Base-by-base conservation (phyloP, 1,140 invertebrate species). In the Tetramorium parvispinum region DNA sequence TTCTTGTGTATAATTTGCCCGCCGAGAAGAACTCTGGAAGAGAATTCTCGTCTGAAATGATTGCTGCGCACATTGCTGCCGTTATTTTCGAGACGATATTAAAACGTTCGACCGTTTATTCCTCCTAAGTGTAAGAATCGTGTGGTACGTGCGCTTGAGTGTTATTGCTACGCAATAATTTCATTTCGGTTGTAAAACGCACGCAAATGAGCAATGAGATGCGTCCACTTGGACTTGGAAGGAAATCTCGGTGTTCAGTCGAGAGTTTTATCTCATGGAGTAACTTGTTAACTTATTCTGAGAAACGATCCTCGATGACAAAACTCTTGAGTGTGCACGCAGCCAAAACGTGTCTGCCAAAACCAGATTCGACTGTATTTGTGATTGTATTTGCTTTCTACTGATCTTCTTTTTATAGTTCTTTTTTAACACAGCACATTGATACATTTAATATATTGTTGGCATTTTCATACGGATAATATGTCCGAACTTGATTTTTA, bases 131-230 rank as follows among this genome's bases (percentile, higher is more conserved):
- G 18, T 46, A 32, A 71, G 53, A 24, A 32, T 73, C 21, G 21
- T 53, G 37, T 46, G 24, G 24, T 46, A 49, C 53, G 32, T 59
- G 43, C 55, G 68, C 53, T 83, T 61, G 27, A 27, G 51, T 61
- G 68, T 83, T 82, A 82, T 82, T 73, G 66, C 66, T 46, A 49
- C 11, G 66, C 53, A 59, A 57, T 57, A 82, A 46, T 59, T 83
- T 75, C 11, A 40, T 59, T 49, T 59, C n/a, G 51, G 13, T 70
- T 70, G 37, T 75, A 59, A 73, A 27, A 46, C 40, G 40, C 68
- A 49, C 40, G 68, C 27, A 27, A 59, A 59, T 32, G 3, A 18
- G 11, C 51, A 70, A 27, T n/a, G 51, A 73, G 5, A 79, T 37
- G 4, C 24, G 68, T 78, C 18, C 5, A 73, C 27, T n/a, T 53